Conservation (phyloP, 2,888 invertebrate genomes). For the Cryptocheilus praepositus region DNA sequence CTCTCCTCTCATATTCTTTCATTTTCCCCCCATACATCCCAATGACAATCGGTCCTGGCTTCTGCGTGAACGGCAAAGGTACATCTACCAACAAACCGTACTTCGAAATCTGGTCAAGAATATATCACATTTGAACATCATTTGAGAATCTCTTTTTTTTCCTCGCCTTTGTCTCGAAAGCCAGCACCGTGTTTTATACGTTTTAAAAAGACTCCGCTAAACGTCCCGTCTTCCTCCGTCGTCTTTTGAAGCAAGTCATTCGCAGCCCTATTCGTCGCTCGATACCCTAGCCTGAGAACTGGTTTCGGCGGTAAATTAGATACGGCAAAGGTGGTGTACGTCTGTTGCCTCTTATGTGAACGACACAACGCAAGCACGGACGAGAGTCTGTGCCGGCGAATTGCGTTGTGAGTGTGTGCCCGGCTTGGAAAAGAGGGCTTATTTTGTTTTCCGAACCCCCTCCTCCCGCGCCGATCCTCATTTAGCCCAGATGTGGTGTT, state of each 20-base stretch:
- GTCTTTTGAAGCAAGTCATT: not conserved
- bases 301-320: conserved; percentile 12
- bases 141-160: too few species aligned
- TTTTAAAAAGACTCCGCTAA: not conserved
- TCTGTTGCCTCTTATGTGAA: not conserved
- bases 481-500: not conserved
- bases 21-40: not conserved
- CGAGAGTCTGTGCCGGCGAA: too few species aligned
- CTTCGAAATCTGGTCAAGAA: conserved; percentile 8
- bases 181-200: conserved; percentile 36
- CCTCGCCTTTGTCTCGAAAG: conserved; percentile 28
- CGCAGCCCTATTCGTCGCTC: conserved; percentile 28
- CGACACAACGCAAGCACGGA: conserved; percentile 3
- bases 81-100: not conserved
- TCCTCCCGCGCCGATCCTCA: too few species aligned
- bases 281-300: conserved; percentile 17
- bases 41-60: conserved; percentile 38
- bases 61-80: conserved; percentile 20
- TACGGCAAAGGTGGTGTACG: not conserved
- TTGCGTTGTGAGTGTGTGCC: too few species aligned
- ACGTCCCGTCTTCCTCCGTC: too few species aligned
- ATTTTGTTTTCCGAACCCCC: too few species aligned
- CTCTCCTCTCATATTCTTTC: conserved; percentile 6
- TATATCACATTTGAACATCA: conserved; percentile 4
- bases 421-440: conserved; percentile 25